Evolutionary conservation across 2,113 vertebrate genomes (phyloP).

Genomic region (Columbina picui): DNA sequence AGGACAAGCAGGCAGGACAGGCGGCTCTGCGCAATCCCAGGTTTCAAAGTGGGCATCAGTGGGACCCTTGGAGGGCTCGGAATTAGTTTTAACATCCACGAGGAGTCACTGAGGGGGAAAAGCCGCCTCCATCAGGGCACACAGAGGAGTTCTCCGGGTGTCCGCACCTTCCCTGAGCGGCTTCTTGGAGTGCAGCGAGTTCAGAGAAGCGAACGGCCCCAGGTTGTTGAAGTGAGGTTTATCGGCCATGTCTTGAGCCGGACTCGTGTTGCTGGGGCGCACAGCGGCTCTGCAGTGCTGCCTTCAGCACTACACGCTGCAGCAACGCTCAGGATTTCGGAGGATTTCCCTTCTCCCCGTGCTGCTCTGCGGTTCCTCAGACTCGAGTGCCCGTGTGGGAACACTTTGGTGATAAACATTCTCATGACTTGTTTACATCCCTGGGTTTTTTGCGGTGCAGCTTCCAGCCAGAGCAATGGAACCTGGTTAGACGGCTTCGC

Average conservation of each 20-base stretch:
- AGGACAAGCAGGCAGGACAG: not conserved
- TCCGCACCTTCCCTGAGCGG: not conserved
- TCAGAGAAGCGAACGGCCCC: not conserved
- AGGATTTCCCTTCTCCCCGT: not conserved
- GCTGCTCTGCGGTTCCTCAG: not conserved
- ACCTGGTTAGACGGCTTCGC: not conserved
- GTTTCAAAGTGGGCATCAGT: accelerated
- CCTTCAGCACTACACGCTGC: accelerated
- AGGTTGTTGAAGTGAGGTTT: not conserved
- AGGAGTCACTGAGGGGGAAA: not conserved
- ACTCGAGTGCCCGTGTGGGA: not conserved
- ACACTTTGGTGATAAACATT: not conserved
- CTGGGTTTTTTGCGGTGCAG: not conserved
- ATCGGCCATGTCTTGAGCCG: not conserved
- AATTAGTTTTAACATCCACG: not conserved
- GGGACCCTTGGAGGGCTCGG: not conserved
- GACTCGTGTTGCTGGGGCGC: not conserved
- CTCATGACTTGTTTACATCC: not conserved
- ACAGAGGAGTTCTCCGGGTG: not conserved
- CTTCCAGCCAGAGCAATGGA: not conserved
- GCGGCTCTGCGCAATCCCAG: accelerated
- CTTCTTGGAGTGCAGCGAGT: not conserved
- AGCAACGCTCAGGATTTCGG: not conserved
- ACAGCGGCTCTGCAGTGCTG: accelerated
- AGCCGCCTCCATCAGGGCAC: not conserved